A percentile compares a stretch with the other conserved stretches of the same genome.
Conservation (phyloP, 2,888 invertebrate genomes). For the Platycheirus rosarum region DNA sequence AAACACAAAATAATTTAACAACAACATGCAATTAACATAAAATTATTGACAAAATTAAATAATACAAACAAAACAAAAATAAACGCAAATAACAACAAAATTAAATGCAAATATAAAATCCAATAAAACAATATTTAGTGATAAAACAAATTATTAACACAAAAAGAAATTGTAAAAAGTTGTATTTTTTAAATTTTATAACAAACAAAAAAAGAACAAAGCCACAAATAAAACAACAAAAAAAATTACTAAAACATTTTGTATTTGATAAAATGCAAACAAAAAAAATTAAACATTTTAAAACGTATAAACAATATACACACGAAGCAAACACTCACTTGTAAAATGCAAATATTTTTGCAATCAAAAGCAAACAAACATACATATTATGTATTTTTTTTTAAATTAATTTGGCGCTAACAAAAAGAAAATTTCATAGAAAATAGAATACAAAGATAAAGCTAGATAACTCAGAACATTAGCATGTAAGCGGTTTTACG, state of each 20-base stretch:
- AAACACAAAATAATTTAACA: constrained; percentile 72
- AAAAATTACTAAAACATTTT: constrained; percentile 67
- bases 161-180: constrained; percentile 75
- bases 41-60: constrained; percentile 65
- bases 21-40: constrained; percentile 75
- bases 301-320: constrained; percentile 60
- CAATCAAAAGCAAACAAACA: constrained; percentile 51
- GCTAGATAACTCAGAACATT: constrained; percentile 55
- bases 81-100: constrained; percentile 55
- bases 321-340: constrained; percentile 42
- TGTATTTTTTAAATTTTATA: constrained; percentile 77
- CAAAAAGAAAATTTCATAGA: constrained; percentile 41
- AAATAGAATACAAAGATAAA: constrained; percentile 32
- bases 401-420: constrained; percentile 58
- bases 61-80: constrained; percentile 51
- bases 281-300: constrained; percentile 39
- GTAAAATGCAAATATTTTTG: constrained; percentile 62
- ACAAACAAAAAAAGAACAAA: constrained; percentile 65
- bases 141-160: constrained; percentile 70
- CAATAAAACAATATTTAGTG: constrained; percentile 74
- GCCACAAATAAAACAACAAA: constrained; percentile 65
- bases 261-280: constrained; percentile 58
- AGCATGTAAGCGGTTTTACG: constrained; percentile 50
- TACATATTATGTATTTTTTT: constrained; percentile 57
- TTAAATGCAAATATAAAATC: constrained; percentile 38